phyloP scores from a whole-genome alignment of 2,888 invertebrate species.

The Alsophila aescularia region DNA sequence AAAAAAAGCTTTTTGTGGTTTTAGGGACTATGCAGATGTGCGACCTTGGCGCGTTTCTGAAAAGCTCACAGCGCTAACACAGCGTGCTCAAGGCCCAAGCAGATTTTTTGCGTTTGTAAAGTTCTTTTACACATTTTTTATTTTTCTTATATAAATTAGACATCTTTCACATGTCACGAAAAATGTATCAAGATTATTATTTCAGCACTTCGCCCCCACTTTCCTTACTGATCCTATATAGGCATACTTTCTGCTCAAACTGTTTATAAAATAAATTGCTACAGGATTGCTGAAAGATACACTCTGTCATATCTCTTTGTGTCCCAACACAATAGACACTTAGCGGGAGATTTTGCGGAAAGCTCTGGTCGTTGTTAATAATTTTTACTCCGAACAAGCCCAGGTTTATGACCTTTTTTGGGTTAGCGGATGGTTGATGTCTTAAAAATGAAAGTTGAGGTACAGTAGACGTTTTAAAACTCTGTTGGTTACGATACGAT shows the following conservation, averaged over 20 bases:
- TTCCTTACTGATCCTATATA: neutral
- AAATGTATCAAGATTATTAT: too few relatives aligned
- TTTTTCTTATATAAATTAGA: too few relatives aligned
- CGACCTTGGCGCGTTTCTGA: too few relatives aligned
- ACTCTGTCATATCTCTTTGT: constrained; percentile 63
- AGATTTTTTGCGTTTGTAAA: too few relatives aligned
- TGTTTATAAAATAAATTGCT: constrained; percentile 27
- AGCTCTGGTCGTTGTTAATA: constrained; percentile 52
- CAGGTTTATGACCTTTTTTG: constrained; percentile 45
- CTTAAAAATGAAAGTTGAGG: constrained; percentile 40
- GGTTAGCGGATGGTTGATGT: constrained; percentile 34
- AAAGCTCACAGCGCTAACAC: too few relatives aligned
- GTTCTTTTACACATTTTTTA: too few relatives aligned
- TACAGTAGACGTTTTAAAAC: constrained; percentile 23
- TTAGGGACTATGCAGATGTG: too few relatives aligned
- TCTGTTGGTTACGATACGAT: too few relatives aligned
- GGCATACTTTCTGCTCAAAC: constrained; percentile 8
- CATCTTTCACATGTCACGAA: too few relatives aligned
- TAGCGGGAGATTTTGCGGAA: constrained; percentile 52
- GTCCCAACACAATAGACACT: constrained; percentile 60
- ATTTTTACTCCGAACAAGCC: constrained; percentile 45
- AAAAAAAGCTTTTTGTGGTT: too few relatives aligned
- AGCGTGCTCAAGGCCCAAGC: too few relatives aligned
- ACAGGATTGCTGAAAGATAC: constrained; percentile 43
- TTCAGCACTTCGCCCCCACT: neutral